Evolutionary conservation across 2,797 vertebrate species (phyloP).

Genomic region (Neostethus bicornis): DNA sequence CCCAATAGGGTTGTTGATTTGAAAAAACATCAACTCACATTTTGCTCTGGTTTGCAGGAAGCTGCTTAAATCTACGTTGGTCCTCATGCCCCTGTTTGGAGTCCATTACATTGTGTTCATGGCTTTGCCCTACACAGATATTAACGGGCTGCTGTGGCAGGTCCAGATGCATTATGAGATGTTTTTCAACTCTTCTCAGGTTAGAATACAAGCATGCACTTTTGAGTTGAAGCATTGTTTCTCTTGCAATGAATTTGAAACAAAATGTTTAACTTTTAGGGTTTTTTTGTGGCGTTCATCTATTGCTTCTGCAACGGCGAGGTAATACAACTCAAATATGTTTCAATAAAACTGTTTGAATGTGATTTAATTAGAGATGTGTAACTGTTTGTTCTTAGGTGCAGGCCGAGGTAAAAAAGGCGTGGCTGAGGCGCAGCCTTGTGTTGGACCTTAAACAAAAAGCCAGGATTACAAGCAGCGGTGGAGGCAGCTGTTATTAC

Average conservation of each 20-base stretch:
- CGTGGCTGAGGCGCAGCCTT: conserved; percentile 81
- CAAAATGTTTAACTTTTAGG: conserved; percentile 61
- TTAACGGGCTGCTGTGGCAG: conserved; percentile 84
- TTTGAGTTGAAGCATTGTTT: not conserved
- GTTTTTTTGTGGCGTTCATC: conserved; percentile 87
- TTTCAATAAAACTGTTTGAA: not conserved
- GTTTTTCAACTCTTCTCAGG: conserved; percentile 89
- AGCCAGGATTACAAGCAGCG: conserved; percentile 81
- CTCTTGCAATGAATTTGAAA: not conserved
- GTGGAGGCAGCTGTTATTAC: conserved; percentile 81
- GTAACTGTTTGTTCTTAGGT: conserved; percentile 66
- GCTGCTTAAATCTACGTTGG: conserved; percentile 85
- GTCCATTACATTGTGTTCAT: conserved; percentile 90
- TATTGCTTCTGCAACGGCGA: conserved; percentile 90
- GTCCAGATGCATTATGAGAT: conserved; percentile 91
- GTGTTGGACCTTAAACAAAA: conserved; percentile 83
- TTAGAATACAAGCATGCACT: conserved; percentile 37
- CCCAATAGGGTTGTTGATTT: not conserved
- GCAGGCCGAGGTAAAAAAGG: conserved; percentile 85
- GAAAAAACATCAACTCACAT: not conserved
- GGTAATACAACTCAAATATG: conserved; percentile 63
- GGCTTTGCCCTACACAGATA: conserved; percentile 86
- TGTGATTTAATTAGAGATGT: not conserved
- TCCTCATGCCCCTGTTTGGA: conserved; percentile 87
- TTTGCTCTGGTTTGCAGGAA: conserved; percentile 70